Conservation (phyloP, 2,113 vertebrate genomes). For the Oryzias javanicus region DNA sequence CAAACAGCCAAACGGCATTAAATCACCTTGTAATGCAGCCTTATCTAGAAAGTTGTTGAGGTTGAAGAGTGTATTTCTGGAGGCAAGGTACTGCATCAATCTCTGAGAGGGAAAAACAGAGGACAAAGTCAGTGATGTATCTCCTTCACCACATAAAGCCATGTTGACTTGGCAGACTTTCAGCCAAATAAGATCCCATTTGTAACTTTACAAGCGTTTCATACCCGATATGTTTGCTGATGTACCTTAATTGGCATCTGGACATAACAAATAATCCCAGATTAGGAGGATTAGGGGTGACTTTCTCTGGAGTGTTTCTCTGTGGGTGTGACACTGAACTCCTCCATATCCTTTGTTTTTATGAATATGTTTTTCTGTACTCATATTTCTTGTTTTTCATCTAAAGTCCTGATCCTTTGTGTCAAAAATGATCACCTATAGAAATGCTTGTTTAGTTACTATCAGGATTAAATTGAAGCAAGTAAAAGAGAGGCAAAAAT, state of each 20-base stretch:
- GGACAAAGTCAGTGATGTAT: slow-evolving; percentile 38
- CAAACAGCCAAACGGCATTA: slow-evolving; percentile 52
- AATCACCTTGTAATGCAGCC: slow-evolving; percentile 88
- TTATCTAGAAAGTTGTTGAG: slow-evolving; percentile 94
- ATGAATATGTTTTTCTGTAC: too few species aligned
- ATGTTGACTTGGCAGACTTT: slow-evolving; percentile 62
- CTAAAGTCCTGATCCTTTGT: too few species aligned
- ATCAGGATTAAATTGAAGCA: too few species aligned
- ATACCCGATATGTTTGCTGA: neutral
- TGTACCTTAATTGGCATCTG: neutral
- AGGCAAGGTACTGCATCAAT: slow-evolving; percentile 93
- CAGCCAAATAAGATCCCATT: neutral
- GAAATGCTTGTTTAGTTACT: too few species aligned
- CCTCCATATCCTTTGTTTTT: too few species aligned
- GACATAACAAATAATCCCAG: too few species aligned
- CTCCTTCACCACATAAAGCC: slow-evolving; percentile 38
- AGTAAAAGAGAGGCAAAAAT: too few species aligned
- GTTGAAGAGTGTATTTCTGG: slow-evolving; percentile 90
- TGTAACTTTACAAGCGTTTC: slow-evolving; percentile 10
- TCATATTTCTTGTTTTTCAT: too few species aligned
- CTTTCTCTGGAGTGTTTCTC: too few species aligned
- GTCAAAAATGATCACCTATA: too few species aligned
- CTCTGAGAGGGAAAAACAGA: slow-evolving; percentile 71
- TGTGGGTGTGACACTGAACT: too few species aligned
- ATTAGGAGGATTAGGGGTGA: too few species aligned